These are phyloP conservation scores for Lingula anatina DNA, from an alignment of 2,888 invertebrate species.

Conservation along the genomic window DNA sequence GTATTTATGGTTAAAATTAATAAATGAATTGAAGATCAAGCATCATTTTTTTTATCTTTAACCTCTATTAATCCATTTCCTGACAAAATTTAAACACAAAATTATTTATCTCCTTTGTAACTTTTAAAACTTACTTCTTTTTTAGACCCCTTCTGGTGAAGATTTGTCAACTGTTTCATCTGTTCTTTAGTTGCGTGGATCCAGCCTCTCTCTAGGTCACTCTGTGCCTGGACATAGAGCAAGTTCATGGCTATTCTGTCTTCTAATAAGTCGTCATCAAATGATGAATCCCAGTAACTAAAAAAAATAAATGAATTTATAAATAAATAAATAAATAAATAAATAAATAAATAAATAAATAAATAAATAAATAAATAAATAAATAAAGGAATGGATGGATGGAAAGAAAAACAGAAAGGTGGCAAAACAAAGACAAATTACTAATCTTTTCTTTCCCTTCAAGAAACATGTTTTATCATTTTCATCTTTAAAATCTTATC, in stretches of 20 bases:
- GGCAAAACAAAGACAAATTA: too few relatives aligned
- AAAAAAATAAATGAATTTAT: slow-evolving; percentile 26
- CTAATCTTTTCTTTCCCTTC: too few relatives aligned
- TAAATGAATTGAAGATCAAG: too few relatives aligned
- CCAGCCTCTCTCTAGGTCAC: slow-evolving; percentile 85
- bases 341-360: not conserved
- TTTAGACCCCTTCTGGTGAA: slow-evolving; percentile 75
- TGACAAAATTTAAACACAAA: too few relatives aligned
- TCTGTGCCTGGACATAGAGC: slow-evolving; percentile 74
- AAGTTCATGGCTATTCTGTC: slow-evolving; percentile 80
- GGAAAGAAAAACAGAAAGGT: too few relatives aligned
- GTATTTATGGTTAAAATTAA: not conserved
- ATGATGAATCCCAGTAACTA: slow-evolving; percentile 84
- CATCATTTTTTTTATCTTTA: too few relatives aligned
- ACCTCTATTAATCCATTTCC: too few relatives aligned
- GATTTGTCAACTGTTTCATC: slow-evolving; percentile 64
- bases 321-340: not conserved
- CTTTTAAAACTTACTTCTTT: slow-evolving; percentile 67
- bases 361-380: slow-evolving; percentile 1
- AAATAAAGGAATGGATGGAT: too few relatives aligned
- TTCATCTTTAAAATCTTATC: too few relatives aligned
- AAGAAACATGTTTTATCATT: too few relatives aligned
- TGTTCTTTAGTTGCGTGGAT: slow-evolving; percentile 68
- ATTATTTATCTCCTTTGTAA: too few relatives aligned
- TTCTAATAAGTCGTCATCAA: slow-evolving; percentile 76